Percentiles rank a stretch among this genome's conserved stretches.
These are phyloP conservation scores for Hydractinia echinata DNA, from an alignment of 30 jellyfish, hydroid and myxozoan species.

Conservation along the genomic window DNA sequence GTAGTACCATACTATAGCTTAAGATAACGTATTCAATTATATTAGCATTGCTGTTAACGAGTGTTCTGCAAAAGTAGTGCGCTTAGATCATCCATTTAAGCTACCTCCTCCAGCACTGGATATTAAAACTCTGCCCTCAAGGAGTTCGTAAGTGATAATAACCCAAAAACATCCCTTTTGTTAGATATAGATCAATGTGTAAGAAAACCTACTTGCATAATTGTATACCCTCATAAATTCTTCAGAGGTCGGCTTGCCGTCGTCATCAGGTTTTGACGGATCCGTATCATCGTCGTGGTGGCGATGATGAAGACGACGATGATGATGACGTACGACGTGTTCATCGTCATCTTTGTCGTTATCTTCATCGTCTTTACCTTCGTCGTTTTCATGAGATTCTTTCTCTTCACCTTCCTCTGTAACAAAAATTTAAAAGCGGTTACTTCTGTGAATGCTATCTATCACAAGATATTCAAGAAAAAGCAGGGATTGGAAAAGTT, in stretches of 20 bases:
- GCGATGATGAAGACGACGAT: neutral
- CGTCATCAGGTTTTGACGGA: neutral
- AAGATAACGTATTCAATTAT: too few relatives aligned
- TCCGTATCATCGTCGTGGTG: slow-evolving; percentile 6
- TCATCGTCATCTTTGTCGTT: neutral
- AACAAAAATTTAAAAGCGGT: neutral
- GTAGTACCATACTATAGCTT: too few relatives aligned
- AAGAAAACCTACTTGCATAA: neutral
- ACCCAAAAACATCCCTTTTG: too few relatives aligned
- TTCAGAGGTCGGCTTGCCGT: slow-evolving; percentile 2
- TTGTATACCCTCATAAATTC: neutral
- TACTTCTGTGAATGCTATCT: neutral
- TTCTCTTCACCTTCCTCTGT: slow-evolving; percentile 2
- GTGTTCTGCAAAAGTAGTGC: too few relatives aligned
- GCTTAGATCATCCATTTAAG: too few relatives aligned
- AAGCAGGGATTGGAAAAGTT: neutral
- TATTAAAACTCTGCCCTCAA: too few relatives aligned
- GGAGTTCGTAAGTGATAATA: too few relatives aligned
- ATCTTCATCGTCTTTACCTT: neutral
- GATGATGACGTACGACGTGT: neutral
- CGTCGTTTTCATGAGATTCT: neutral
- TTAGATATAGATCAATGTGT: too few relatives aligned
- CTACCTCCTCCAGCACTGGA: too few relatives aligned
- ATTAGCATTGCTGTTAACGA: too few relatives aligned
- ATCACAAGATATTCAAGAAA: neutral